Evolutionary conservation across 2,888 invertebrate genomes (phyloP), one percentile per base, ranked within the genome.

Genomic region (Cylloceria caligata): DNA sequence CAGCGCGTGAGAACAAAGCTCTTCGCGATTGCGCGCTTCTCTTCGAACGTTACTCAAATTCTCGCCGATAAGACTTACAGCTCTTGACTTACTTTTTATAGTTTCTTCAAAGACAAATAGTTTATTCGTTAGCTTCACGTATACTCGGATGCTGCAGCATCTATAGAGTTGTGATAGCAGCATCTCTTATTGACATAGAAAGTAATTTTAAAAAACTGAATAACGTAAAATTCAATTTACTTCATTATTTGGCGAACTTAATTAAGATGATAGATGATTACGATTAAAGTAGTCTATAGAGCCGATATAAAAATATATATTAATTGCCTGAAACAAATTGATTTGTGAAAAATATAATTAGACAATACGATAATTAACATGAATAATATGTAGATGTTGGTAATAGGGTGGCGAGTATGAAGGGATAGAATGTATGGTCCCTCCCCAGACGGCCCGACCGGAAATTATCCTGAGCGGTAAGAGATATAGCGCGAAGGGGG

Each of bases 31-130:
- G 7, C 62, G 52, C 52, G 34, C 27, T 55, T 55, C 55, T 65
- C 42, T 19, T n/a, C 13, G 52, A 80, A 76, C 78, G 74, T 82
- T 71, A 45, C 81, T 82, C 81, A 82, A 82, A 82, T 75, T 78
- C 81, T 74, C 81, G 49, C 81, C 78, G 69, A 82, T 74, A 72
- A 76, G 76, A 77, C 47, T 27, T 13, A 3, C 21, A 24, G 21
- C 11, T 55, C 65, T n/a, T 16, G 45, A 64, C 64, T 62, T 45
- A 19, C 30, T 68, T n/a, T 9, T 24, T 36, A 42, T 11, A 19
- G 64, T 55, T 27, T 45, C 36, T 64, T 62, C 16, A 7, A 30
- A 7, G 36, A 21, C 47, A 27, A 71, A 27, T 19, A 21, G 36
- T 19, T 16, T 0, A 36, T 39, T 24, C n/a, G n/a, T 55, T 39